Evolutionary conservation across 2,113 vertebrate genomes (phyloP), one percentile per base, ranked within the genome.

Genomic region (Laterallus jamaicensis): DNA sequence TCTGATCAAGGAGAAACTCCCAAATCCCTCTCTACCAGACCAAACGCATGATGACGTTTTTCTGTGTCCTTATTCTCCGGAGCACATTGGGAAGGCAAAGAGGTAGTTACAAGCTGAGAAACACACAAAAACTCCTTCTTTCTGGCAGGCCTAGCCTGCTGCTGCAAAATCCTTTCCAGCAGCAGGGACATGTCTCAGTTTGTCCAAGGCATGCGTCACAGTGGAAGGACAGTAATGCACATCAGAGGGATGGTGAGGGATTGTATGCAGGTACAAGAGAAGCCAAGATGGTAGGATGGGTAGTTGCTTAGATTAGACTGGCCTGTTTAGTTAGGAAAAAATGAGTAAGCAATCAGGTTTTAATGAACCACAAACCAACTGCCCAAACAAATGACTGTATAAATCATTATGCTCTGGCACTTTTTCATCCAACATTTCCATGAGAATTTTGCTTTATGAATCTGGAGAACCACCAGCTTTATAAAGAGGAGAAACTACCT

Each of bases 171-270:
- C 26, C n/a, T 74, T 50, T 35, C 26, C 63, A 83, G 24, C 10
- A 39, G 44, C 32, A 70, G 12, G 21, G 21, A 14, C 17, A 2
- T 37, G 35, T 52, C 50, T 32, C 3, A 31, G 6, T 42, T 73
- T 64, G 25, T 56, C 20, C 0, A 0, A 68, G 19, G 16, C 31
- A 54, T 13, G 11, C 12, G 11, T 20, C 1, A 3, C 39, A 29
- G 63, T 9, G 15, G 24, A 62, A 54, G 44, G 44, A 32, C 21
- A 40, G 24, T 19, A 62, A 32, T 0, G 4, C 10, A 10, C 18
- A n/a, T 49, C 14, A 3, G 24, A 54, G 26, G 25, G 40, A 63
- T 0, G 0, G 16, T 15, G 26, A 69, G 11, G 7, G 28, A 15
- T 31, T 22, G 5, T 24, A n/a, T 31, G 10, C 28, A 82, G 52